These are phyloP conservation scores for Callithrix jacchus DNA, from an alignment of 2,113 vertebrate genomes.

Conservation along the genomic window DNA sequence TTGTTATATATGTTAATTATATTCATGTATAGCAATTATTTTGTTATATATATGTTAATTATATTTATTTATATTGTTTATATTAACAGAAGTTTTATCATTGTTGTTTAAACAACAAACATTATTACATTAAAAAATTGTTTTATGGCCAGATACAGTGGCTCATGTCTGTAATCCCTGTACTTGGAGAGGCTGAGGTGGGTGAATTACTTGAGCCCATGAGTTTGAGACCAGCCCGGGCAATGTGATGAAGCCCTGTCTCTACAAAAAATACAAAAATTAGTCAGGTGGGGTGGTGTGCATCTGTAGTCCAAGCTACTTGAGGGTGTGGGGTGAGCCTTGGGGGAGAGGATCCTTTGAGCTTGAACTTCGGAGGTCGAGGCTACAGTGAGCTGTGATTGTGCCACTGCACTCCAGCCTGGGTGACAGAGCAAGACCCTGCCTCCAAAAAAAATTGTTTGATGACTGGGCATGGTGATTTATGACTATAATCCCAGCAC, in stretches of 20 bases:
- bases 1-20: background rate
- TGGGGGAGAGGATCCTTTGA: too few relatives aligned
- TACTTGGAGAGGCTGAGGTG: background rate
- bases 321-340: too few relatives aligned
- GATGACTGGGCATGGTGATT: background rate
- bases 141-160: background rate
- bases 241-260: background rate
- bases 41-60: background rate
- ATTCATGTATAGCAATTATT: background rate
- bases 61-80: background rate
- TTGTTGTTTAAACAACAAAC: background rate
- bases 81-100: background rate
- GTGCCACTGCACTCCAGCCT: too few relatives aligned
- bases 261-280: background rate
- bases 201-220: background rate
- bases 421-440: background rate
- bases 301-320: too few relatives aligned
- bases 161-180: background rate
- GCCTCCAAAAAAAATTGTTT: background rate
- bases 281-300: background rate
- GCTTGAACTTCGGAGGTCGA: too few relatives aligned
- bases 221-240: background rate
- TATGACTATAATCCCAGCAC: background rate
- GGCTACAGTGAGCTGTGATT: too few relatives aligned
- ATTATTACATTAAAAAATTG: background rate